These are phyloP conservation scores for Nomada fabriciana DNA, from an alignment of 2,888 invertebrate genomes.

Conservation along the genomic window DNA sequence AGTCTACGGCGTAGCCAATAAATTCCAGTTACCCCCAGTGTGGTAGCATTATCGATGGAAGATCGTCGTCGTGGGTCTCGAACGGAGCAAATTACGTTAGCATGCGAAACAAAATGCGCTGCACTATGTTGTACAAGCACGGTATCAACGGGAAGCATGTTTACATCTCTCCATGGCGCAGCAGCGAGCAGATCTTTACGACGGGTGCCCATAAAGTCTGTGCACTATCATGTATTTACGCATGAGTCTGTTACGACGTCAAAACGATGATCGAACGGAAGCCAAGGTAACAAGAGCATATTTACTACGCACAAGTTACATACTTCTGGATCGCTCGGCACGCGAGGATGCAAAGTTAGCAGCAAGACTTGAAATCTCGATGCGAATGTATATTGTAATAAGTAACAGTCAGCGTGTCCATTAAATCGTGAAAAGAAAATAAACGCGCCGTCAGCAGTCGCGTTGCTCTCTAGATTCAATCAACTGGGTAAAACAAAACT, in stretches of 20 bases:
- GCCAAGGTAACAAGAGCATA: slow-evolving; percentile 39
- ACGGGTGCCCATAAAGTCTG: slow-evolving; percentile 55
- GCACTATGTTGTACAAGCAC: slow-evolving; percentile 54
- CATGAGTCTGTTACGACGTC: slow-evolving; percentile 15
- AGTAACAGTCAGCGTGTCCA: not conserved
- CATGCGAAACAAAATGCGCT: slow-evolving; percentile 51
- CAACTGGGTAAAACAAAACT: not conserved
- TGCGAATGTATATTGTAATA: slow-evolving; percentile 2
- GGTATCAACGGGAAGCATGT: slow-evolving; percentile 63
- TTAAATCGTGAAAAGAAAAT: not conserved
- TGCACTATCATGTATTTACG: slow-evolving; percentile 47
- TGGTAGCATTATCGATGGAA: slow-evolving; percentile 17
- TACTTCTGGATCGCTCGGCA: slow-evolving; percentile 4
- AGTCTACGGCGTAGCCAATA: not conserved
- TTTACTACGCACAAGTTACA: slow-evolving; percentile 1
- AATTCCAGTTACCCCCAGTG: slow-evolving; percentile 9
- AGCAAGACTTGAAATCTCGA: slow-evolving; percentile 21
- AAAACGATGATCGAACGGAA: slow-evolving; percentile 57
- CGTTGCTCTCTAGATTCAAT: too few species aligned
- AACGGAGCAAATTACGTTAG: slow-evolving; percentile 52
- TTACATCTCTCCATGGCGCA: slow-evolving; percentile 62
- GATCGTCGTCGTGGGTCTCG: slow-evolving; percentile 22
- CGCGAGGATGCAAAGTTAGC: not conserved
- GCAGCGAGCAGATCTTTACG: slow-evolving; percentile 64
- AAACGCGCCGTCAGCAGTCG: not conserved